Conservation (phyloP, 2,113 vertebrate genomes). For the Cavia aperea region DNA sequence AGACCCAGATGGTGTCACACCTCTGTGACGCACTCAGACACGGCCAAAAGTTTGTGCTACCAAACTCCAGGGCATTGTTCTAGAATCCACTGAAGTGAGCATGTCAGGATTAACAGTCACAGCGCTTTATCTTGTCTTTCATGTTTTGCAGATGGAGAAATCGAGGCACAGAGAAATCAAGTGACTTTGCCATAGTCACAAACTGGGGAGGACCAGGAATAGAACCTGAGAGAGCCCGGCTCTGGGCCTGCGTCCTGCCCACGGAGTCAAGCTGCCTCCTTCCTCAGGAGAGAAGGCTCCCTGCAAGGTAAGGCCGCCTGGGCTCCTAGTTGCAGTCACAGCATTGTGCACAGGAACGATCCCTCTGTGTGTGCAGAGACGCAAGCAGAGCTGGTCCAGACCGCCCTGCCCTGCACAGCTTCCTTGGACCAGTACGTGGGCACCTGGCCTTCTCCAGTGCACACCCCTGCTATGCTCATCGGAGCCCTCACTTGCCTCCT, state of each 20-base stretch:
- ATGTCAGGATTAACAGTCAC: neutral
- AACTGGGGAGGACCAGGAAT: constrained; percentile 50
- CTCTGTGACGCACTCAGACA: neutral
- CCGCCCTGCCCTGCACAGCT: neutral
- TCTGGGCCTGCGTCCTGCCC: constrained; percentile 53
- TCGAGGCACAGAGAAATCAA: constrained; percentile 57
- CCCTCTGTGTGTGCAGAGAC: neutral
- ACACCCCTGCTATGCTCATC: no score
- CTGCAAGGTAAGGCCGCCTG: constrained; percentile 50
- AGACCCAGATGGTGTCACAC: neutral
- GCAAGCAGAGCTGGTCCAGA: neutral
- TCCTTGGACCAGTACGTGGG: neutral
- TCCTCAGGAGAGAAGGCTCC: constrained; percentile 54
- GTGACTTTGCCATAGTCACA: constrained; percentile 53
- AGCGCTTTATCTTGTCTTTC: neutral
- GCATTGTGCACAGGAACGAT: neutral
- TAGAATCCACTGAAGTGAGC: neutral
- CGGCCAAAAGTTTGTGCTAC: neutral
- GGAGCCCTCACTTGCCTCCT: accelerated
- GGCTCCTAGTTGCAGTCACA: accelerated
- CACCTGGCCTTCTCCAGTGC: neutral
- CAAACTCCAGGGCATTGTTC: neutral
- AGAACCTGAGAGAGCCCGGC: constrained; percentile 28
- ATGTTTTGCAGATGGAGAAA: constrained; percentile 65
- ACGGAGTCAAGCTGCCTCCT: constrained; percentile 62